Evolutionary conservation across 2,113 vertebrate genomes (phyloP).

Genomic region (Dendropsophus ebraccatus): DNA sequence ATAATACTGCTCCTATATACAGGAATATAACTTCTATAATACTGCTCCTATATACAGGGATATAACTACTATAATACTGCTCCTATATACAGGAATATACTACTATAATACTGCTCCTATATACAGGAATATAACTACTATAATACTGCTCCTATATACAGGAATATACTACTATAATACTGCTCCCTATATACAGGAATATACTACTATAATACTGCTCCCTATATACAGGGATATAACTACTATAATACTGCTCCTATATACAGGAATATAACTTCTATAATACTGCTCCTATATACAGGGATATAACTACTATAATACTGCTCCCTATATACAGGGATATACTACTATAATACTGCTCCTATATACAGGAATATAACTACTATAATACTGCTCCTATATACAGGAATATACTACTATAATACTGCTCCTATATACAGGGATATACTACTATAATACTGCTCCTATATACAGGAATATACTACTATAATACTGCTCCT

Average conservation of each 20-base stretch:
- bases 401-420: conserved; percentile 6
- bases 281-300: neutral
- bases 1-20: too few species aligned
- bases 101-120: too few species aligned
- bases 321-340: neutral
- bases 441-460: conserved; percentile 14
- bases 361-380: conserved; percentile 8
- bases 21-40: too few species aligned
- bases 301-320: conserved; percentile 7
- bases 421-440: conserved; percentile 3
- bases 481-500: conserved; percentile 10
- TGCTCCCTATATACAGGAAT: too few species aligned
- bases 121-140: too few species aligned
- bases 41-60: too few species aligned
- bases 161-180: too few species aligned
- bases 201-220: too few species aligned
- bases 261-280: conserved; percentile 1
- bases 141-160: too few species aligned
- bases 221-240: too few species aligned
- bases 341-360: conserved; percentile 10
- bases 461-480: neutral
- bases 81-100: too few species aligned
- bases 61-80: too few species aligned
- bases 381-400: conserved; percentile 3
- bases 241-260: neutral